phyloP scores from a whole-genome alignment of 2,113 vertebrate genomes.

The Desmodus rotundus region DNA sequence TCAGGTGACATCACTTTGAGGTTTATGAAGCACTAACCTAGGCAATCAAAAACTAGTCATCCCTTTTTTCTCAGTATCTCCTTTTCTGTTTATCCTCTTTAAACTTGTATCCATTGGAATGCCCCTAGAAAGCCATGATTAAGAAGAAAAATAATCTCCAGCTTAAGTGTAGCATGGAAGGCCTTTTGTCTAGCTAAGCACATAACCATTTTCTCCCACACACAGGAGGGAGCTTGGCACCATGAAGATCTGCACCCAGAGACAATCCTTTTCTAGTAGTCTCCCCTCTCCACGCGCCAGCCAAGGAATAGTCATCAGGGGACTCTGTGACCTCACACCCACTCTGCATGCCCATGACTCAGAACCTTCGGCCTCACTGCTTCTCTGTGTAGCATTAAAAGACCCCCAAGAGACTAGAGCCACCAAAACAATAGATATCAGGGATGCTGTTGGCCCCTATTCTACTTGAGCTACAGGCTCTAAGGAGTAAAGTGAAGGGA shows the following conservation, averaged over 20 bases:
- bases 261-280: background rate
- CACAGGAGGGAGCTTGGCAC: background rate
- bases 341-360: background rate
- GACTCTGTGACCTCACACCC: background rate
- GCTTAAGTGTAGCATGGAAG: background rate
- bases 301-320: background rate
- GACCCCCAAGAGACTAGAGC: background rate
- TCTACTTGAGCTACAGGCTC: background rate
- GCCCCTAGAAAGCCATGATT: background rate
- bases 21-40: constrained; percentile 33
- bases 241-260: background rate
- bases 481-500: background rate
- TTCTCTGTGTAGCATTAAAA: background rate
- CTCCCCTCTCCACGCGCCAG: background rate
- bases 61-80: background rate
- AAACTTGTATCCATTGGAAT: constrained; percentile 36
- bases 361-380: background rate
- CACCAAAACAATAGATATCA: background rate
- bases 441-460: background rate
- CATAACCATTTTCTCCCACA: background rate
- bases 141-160: constrained; percentile 32
- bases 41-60: background rate
- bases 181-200: background rate
- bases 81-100: background rate
- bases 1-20: background rate